phyloP scores from a whole-genome alignment of 2,888 invertebrate species.

The Aleiodes alternator region DNA sequence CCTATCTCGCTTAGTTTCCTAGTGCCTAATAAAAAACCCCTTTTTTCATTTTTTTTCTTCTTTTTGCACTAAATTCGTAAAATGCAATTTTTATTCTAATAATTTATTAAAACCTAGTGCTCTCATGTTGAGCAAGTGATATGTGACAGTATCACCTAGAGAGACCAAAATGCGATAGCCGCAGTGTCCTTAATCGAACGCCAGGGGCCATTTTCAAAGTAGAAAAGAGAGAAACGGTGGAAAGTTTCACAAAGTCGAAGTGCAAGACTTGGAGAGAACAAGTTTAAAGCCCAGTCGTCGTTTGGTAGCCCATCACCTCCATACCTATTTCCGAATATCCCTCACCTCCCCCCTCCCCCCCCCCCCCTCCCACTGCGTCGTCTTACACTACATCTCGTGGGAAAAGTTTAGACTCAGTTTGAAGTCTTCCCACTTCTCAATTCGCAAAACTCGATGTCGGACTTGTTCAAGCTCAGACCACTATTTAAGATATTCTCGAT shows the following conservation, averaged over 20 bases:
- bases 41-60: not conserved
- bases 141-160: constrained; percentile 36
- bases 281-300: constrained; percentile 29
- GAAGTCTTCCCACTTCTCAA: not conserved
- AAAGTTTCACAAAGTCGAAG: constrained; percentile 36
- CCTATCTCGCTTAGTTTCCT: too few species aligned
- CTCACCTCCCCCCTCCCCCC: too few species aligned
- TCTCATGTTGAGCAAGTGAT: not conserved
- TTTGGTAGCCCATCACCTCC: constrained; percentile 2
- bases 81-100: not conserved
- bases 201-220: constrained; percentile 13
- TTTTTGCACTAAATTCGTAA: not conserved
- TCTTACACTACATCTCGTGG: constrained; percentile 14
- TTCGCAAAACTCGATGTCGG: not conserved
- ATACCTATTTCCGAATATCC: too few species aligned
- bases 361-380: not conserved
- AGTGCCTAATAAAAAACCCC: too few species aligned
- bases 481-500: not conserved
- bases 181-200: constrained; percentile 43
- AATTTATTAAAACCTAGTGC: not conserved
- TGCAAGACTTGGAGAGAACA: constrained; percentile 24
- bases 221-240: not conserved
- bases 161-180: not conserved
- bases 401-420: constrained; percentile 13
- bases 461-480: not conserved